These are phyloP conservation scores for Pterocles burchelli DNA, from an alignment of 2,113 vertebrate species.

Conservation along the genomic window DNA sequence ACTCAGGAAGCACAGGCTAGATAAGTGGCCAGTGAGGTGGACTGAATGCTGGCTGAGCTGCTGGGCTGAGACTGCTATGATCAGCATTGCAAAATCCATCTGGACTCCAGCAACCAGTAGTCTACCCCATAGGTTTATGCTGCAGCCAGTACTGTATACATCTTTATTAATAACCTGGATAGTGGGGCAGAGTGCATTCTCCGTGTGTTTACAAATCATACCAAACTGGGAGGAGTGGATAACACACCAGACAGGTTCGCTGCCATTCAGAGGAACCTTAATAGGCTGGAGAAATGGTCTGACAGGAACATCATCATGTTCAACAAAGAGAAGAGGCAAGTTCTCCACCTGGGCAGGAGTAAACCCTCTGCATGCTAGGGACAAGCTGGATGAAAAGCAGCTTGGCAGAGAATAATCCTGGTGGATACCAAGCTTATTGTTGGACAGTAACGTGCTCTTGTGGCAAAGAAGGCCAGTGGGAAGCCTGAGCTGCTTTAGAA, in stretches of 20 bases:
- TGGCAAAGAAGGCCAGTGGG: background rate
- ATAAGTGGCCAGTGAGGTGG: background rate
- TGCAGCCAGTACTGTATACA: background rate
- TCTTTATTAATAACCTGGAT: background rate
- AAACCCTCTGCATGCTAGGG: too few species aligned
- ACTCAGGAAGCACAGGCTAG: background rate
- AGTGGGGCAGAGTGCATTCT: background rate
- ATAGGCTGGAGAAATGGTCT: background rate
- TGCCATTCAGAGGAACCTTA: background rate
- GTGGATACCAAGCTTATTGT: background rate
- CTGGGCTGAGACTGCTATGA: background rate
- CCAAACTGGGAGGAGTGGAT: background rate
- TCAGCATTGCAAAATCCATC: background rate
- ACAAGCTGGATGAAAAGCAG: background rate
- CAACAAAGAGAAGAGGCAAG: background rate
- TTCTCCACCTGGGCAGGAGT: background rate
- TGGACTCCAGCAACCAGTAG: background rate
- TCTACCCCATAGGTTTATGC: background rate
- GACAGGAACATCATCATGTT: background rate
- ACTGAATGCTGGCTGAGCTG: background rate
- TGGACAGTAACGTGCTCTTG: background rate
- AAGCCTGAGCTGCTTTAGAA: background rate
- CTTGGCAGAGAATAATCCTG: background rate
- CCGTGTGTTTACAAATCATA: background rate
- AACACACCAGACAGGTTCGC: background rate